Percentiles rank a stretch among this genome's conserved stretches.
Evolutionary conservation across 1,140 invertebrate species (phyloP).

Genomic region (Goniozus legneri): DNA sequence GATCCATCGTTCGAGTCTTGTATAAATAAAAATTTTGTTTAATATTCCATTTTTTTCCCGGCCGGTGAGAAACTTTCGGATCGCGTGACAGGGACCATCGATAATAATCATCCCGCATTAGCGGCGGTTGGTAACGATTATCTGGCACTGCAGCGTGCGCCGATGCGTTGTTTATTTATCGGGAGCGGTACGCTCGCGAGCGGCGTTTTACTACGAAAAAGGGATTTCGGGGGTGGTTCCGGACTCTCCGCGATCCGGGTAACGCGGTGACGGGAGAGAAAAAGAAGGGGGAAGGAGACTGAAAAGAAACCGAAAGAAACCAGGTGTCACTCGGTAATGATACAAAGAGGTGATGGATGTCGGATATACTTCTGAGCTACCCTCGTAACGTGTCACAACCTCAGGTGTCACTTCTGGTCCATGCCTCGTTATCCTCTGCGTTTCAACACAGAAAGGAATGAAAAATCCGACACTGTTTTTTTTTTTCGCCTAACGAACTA

Average conservation of each 20-base stretch:
- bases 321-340: conserved; percentile 36
- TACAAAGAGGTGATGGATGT: conserved; percentile 41
- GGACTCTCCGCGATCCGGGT: not conserved
- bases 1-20: too few species aligned
- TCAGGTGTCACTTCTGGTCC: conserved; percentile 39
- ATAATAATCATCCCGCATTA: conserved; percentile 30
- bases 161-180: conserved; percentile 25
- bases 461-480: too few species aligned
- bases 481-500: too few species aligned
- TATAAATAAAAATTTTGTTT: too few species aligned
- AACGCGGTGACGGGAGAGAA: not conserved
- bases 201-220: conserved; percentile 1
- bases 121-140: conserved; percentile 11
- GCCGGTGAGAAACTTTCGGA: too few species aligned
- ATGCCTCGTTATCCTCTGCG: conserved; percentile 27
- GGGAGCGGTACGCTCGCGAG: not conserved
- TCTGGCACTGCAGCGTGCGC: not conserved
- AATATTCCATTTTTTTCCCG: too few species aligned
- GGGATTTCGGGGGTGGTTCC: conserved; percentile 15
- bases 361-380: conserved; percentile 25
- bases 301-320: conserved; percentile 26
- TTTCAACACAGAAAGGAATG: too few species aligned
- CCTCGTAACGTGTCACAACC: conserved; percentile 33
- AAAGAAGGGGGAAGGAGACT: conserved; percentile 13
- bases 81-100: conserved; percentile 11